These are phyloP conservation scores for Numida meleagris DNA, from an alignment of 2,113 vertebrate genomes.

Conservation along the genomic window DNA sequence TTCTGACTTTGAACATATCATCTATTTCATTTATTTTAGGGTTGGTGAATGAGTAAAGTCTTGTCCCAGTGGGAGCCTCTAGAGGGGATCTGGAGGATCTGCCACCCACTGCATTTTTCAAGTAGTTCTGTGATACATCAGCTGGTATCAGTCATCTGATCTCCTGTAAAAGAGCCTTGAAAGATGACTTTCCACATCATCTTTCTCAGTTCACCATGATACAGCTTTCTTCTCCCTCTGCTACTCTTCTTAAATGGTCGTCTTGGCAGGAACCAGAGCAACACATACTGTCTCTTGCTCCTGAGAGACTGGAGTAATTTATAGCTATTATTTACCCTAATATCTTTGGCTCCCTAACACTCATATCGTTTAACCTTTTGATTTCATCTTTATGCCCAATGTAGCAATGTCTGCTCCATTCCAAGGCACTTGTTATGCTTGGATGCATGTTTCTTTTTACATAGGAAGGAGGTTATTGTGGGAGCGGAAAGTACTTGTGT, in stretches of 20 bases:
- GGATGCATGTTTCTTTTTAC: background rate
- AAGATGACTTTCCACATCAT: background rate
- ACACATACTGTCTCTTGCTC: background rate
- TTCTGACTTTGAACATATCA: background rate
- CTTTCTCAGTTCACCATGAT: background rate
- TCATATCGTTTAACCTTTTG: background rate
- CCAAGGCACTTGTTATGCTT: background rate
- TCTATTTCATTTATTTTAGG: background rate
- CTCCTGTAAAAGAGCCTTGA: background rate
- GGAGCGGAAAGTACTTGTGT: background rate
- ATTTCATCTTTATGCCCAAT: background rate
- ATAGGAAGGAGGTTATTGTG: background rate
- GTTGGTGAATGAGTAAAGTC: background rate
- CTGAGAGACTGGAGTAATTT: background rate
- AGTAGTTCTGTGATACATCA: background rate
- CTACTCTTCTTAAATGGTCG: background rate
- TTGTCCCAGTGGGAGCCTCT: background rate
- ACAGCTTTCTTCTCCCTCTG: background rate
- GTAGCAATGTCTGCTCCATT: background rate
- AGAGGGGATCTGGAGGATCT: background rate
- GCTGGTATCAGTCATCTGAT: background rate
- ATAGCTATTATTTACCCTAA: slow-evolving; percentile 19
- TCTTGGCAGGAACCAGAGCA: background rate
- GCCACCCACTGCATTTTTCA: slow-evolving; percentile 7
- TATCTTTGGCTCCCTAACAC: background rate